These are phyloP conservation scores for Drosophila yooni DNA, from an alignment of 2,888 invertebrate genomes.

Conservation along the genomic window DNA sequence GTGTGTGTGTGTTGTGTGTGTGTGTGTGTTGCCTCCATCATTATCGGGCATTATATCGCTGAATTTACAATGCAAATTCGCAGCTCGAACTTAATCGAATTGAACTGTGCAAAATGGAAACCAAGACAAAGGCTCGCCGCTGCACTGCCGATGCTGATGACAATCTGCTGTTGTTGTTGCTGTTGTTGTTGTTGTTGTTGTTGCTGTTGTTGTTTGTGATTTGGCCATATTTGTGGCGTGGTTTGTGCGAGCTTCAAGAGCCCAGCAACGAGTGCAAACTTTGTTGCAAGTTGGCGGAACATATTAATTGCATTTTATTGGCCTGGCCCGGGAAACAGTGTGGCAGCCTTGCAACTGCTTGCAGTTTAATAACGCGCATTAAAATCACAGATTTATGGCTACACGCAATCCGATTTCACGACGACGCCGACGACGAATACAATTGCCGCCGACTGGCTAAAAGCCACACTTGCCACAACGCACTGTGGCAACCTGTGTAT, in stretches of 20 bases:
- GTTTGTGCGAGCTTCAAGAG: slow-evolving; percentile 67
- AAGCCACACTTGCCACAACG: slow-evolving; percentile 45
- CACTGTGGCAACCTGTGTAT: not conserved
- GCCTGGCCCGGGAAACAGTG: slow-evolving; percentile 42
- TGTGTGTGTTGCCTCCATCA: slow-evolving; percentile 31
- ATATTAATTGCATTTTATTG: slow-evolving; percentile 82
- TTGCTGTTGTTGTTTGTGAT: not conserved
- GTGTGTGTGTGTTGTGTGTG: not conserved
- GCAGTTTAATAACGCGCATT: slow-evolving; percentile 79
- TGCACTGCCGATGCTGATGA: slow-evolving; percentile 35
- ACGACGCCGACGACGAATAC: slow-evolving; percentile 29
- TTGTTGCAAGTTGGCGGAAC: slow-evolving; percentile 77
- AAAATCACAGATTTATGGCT: slow-evolving; percentile 77
- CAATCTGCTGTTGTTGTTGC: slow-evolving; percentile 23
- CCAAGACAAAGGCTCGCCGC: slow-evolving; percentile 37
- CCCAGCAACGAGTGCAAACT: slow-evolving; percentile 46
- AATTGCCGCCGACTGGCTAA: slow-evolving; percentile 48
- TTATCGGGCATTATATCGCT: slow-evolving; percentile 67
- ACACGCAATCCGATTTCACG: slow-evolving; percentile 77
- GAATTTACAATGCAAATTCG: slow-evolving; percentile 76
- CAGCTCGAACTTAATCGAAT: slow-evolving; percentile 62
- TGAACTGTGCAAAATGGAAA: slow-evolving; percentile 69
- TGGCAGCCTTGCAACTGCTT: slow-evolving; percentile 46
- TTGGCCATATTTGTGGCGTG: slow-evolving; percentile 49
- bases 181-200: not conserved